Evolutionary conservation across 1,140 invertebrate species (phyloP).

Genomic region (Anoplolepis gracilipes): DNA sequence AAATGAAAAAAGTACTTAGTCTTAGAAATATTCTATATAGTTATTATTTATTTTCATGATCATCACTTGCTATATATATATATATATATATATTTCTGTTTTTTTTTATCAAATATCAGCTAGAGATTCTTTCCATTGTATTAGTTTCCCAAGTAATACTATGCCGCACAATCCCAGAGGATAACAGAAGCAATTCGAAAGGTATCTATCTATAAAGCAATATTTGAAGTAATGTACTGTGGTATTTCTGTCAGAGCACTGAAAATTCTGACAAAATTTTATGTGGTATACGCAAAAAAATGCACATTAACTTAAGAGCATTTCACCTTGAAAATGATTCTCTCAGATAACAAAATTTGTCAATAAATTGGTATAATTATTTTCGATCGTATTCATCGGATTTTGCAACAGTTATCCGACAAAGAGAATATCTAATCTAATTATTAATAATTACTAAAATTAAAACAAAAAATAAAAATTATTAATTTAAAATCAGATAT

Average conservation of each 20-base stretch:
- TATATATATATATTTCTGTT: background rate
- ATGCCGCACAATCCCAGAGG: slow-evolving; percentile 5
- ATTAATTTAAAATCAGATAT: background rate
- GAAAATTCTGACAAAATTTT: background rate
- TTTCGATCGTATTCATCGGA: background rate
- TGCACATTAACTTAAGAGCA: slow-evolving; percentile 10
- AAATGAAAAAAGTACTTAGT: background rate
- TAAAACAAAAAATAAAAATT: background rate
- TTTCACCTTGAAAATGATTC: background rate
- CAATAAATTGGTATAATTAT: slow-evolving; percentile 1
- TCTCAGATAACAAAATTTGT: background rate
- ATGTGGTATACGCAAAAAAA: background rate
- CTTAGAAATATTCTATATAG: background rate
- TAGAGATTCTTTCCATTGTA: slow-evolving; percentile 2
- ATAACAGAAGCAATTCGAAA: slow-evolving; percentile 33
- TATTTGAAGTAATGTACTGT: slow-evolving; percentile 33
- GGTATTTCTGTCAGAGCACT: background rate
- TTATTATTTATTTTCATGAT: background rate
- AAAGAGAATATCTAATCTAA: too few species aligned
- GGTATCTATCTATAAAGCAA: background rate
- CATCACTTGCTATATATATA: background rate
- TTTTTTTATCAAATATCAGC: background rate
- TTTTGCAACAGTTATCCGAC: too few species aligned
- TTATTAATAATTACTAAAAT: too few species aligned
- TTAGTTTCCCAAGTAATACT: slow-evolving; percentile 23